These are phyloP conservation scores for Alectoris magna DNA, from an alignment of 2,797 vertebrate species.

Conservation along the genomic window DNA sequence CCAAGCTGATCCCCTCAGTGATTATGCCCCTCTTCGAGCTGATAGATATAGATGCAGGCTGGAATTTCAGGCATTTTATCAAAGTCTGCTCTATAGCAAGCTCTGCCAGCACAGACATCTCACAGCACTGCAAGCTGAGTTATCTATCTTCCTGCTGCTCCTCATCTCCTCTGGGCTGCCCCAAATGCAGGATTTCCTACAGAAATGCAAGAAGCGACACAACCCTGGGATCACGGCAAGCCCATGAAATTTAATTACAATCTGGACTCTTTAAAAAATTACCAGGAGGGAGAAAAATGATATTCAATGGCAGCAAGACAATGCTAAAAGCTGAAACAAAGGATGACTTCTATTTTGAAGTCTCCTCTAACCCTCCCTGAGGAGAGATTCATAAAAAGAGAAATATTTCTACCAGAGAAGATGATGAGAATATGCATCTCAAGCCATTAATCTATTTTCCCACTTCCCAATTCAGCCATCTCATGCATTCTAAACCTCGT, in stretches of 20 bases:
- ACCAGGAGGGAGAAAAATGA: not conserved
- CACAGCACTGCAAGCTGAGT: not conserved
- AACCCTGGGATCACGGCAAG: not conserved
- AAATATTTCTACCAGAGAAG: not conserved
- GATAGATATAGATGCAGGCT: not conserved
- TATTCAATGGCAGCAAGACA: not conserved
- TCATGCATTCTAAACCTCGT: not conserved
- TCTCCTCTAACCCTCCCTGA: not conserved
- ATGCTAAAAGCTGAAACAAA: not conserved
- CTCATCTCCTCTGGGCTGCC: not conserved
- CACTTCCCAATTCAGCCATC: not conserved
- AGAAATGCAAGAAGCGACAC: not conserved
- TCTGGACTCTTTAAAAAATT: not conserved
- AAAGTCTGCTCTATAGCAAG: not conserved
- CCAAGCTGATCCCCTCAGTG: not conserved
- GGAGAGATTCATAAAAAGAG: not conserved
- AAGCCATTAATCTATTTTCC: not conserved
- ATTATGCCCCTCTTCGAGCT: not conserved
- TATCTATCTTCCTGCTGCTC: not conserved
- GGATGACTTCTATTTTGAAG: not conserved
- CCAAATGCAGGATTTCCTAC: not conserved
- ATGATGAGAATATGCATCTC: not conserved
- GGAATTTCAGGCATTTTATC: not conserved
- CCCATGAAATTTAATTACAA: not conserved
- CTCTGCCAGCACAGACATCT: not conserved